phyloP scores from a whole-genome alignment of 1,140 invertebrate species.

The Telenomus remus region DNA sequence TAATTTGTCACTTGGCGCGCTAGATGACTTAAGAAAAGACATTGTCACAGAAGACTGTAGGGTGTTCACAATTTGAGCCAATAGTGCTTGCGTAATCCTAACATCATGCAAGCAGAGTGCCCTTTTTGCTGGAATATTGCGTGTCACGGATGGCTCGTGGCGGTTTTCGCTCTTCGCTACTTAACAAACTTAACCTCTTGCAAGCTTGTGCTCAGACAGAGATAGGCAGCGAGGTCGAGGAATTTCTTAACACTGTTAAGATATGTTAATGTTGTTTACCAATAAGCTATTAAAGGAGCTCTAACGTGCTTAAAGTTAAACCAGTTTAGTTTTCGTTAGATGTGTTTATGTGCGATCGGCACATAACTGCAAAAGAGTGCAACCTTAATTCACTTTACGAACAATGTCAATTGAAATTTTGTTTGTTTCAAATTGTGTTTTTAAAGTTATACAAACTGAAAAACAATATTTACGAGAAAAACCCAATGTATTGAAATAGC shows the following conservation, averaged over 20 bases:
- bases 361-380: conserved; percentile 59
- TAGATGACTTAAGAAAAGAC: conserved; percentile 33
- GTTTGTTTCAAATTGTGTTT: too few relatives aligned
- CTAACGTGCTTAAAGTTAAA: conserved; percentile 75
- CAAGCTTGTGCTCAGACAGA: conserved; percentile 52
- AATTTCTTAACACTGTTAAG: conserved; percentile 77
- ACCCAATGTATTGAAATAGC: not conserved
- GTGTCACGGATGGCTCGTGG: conserved; percentile 63
- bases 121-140: conserved; percentile 62
- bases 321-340: conserved; percentile 74
- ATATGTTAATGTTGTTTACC: conserved; percentile 77
- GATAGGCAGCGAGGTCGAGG: conserved; percentile 61
- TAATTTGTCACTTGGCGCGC: too few relatives aligned
- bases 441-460: too few relatives aligned
- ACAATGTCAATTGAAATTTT: too few relatives aligned
- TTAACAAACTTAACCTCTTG: conserved; percentile 63
- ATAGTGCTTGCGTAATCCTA: conserved; percentile 52
- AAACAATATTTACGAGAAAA: not conserved
- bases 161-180: conserved; percentile 63
- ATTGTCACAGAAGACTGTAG: conserved; percentile 41
- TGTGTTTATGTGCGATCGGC: conserved; percentile 69
- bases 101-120: conserved; percentile 49
- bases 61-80: conserved; percentile 51
- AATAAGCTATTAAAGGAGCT: conserved; percentile 76
- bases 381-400: conserved; percentile 29